Conservation (phyloP, 2,888 invertebrate species). For the Lochmaea crataegi region DNA sequence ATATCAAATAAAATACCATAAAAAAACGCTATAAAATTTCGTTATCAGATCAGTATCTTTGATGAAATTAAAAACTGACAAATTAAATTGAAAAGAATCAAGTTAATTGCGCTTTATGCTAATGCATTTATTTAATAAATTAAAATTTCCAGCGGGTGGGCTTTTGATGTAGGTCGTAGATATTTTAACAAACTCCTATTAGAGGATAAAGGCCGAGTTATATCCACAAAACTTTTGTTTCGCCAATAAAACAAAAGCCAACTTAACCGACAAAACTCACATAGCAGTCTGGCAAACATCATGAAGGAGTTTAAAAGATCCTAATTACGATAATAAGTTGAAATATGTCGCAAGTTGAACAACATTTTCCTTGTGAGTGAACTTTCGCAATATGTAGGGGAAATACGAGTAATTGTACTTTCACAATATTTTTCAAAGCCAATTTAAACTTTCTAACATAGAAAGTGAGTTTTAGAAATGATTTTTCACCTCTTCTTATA, state of each 20-base stretch:
- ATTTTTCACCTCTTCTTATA: background rate
- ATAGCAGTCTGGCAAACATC: conserved; percentile 30
- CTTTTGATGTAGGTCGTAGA: background rate
- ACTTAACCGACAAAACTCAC: conserved; percentile 27
- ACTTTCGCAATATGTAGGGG: conserved; percentile 30
- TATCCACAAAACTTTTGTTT: conserved; percentile 18
- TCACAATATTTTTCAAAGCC: background rate
- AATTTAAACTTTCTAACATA: too few species aligned
- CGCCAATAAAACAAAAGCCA: conserved; percentile 31
- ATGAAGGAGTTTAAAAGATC: conserved; percentile 31
- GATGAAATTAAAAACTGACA: background rate
- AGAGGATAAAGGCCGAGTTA: conserved; percentile 15
- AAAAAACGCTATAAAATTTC: too few species aligned
- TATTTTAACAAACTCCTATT: conserved; percentile 6
- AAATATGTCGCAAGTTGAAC: conserved; percentile 36
- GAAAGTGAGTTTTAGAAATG: too few species aligned
- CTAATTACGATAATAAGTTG: conserved; percentile 36
- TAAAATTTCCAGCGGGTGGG: conserved; percentile 2
- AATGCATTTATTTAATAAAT: background rate
- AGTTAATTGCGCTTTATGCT: background rate
- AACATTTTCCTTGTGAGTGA: conserved; percentile 34
- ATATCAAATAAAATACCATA: too few species aligned
- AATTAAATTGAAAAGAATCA: background rate
- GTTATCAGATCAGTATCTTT: background rate
- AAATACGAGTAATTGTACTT: background rate